Conservation (phyloP, 2,888 invertebrate species). For the Yponomeuta plumbellus region DNA sequence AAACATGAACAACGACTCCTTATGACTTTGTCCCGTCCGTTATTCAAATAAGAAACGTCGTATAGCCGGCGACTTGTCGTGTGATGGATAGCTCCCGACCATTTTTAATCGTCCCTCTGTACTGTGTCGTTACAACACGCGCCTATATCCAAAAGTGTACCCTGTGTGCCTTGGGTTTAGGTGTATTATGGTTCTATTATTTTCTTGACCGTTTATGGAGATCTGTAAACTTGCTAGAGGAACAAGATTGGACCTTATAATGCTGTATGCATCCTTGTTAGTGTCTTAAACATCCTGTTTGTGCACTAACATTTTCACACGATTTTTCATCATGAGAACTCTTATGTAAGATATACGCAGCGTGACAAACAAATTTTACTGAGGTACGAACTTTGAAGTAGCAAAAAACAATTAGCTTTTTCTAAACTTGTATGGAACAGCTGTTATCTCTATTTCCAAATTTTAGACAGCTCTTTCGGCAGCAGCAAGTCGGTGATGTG, state of each 20-base stretch:
- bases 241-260: not conserved
- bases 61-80: constrained; percentile 55
- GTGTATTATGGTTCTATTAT: not conserved
- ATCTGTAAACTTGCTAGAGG: not conserved
- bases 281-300: not conserved
- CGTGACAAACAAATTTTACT: too few species aligned
- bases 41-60: constrained; percentile 64
- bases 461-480: too few species aligned
- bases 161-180: not conserved
- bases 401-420: too few species aligned
- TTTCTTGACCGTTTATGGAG: not conserved
- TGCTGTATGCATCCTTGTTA: not conserved
- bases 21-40: constrained; percentile 26
- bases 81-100: constrained; percentile 65
- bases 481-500: too few species aligned
- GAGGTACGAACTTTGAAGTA: too few species aligned
- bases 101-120: constrained; percentile 61
- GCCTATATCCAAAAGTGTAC: not conserved
- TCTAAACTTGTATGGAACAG: too few species aligned
- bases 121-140: constrained; percentile 15
- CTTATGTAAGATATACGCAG: too few species aligned
- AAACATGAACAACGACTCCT: not conserved
- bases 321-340: too few species aligned
- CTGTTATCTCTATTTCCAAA: too few species aligned
- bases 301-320: not conserved